Evolutionary conservation across 2,797 vertebrate species (phyloP), one percentile per base, ranked within the genome.

Genomic region (Selene dorsalis): DNA sequence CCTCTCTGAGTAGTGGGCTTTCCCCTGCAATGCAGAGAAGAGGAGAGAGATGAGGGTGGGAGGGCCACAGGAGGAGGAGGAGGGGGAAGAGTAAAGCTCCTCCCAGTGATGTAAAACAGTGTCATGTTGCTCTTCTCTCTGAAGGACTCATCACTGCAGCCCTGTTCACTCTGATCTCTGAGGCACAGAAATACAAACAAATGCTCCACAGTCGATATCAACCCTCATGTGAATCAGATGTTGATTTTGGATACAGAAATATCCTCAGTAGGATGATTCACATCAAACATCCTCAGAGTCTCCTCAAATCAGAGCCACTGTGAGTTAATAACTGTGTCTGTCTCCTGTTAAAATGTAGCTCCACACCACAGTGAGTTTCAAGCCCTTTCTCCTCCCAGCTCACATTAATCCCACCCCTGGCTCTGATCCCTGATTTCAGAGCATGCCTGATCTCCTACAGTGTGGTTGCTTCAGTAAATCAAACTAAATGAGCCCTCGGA

Each of bases 21-120:
- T 90, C 84, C 91, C 77, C 95, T 94, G 95, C 95, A 96, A 93
- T 96, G 95, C 94, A 95, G 95, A 94, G 86, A 71, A 75, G 83
- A 77, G 69, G 75, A 82, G 59, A 76, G 74, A 83, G 77, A 87
- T 75, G 66, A 65, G 57, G 59, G 75, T 75, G 83, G 80, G 82
- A 82, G 80, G 75, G 58, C 69, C 73, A 24, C 45, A 71, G 58
- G 53, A 47, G 58, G 50, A 72, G 58, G 53, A 70, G 18, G 45
- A 76, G 73, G 39, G 73, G 63, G 52, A 32, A 79, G 41, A 79
- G 65, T 39, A 30, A 79, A 77, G 80, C 84, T 83, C 91, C 89
- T 84, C 90, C 91, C 82, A 73, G 85, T 83, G 69, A 89, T 89
- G 83, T 69, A 61, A 79, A 39, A 28, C 22, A 56, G 47, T 62